Evolutionary conservation across 2,113 vertebrate species (phyloP), one percentile per base, ranked within the genome.

Genomic region (Scomber colias): DNA sequence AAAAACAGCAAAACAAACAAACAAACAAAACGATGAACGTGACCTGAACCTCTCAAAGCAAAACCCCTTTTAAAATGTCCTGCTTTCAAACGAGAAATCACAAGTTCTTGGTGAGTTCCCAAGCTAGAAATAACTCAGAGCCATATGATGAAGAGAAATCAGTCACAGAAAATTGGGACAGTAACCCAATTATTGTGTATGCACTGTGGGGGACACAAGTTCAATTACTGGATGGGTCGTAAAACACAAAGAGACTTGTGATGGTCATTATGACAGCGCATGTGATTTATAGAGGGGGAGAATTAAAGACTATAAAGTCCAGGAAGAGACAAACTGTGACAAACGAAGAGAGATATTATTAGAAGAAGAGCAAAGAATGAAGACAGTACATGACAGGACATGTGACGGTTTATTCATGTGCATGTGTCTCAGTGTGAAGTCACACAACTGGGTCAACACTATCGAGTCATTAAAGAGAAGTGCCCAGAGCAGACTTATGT

Each of bases 81-180:
- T 40, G 35, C 27, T 69, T 77, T 66, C 19, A 80, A 83, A 68
- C 49, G 35, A 67, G 48, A 75, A 44, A 68, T 56, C 53, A 45
- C 49, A 71, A 55, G 62, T 19, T 69, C 46, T 67, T 16, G 50
- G 73, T 75, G 65, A 82, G 67, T 73, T 88, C 62, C 71, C 63
- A 55, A 66, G 51, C 78, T 64, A 64, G 27, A 87, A 90, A 81
- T 79, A 90, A 87, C 71, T 67, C 11, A 1, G 51, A 64, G 59
- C 70, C 70, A 53, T 57, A 65, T 45, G 50, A 81, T 55, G 54
- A 71, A 73, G 71, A 63, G 55, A 81, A 90, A 65, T 66, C 19
- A 44, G 88, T 87, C 73, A 74, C 50, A 67, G 85, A 80, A 82
- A 92, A 92, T 48, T 82, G 78, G 92, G 83, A 84, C 89, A 88